phyloP scores from a whole-genome alignment of 2,797 vertebrate species.

The Eospalax fontanierii region DNA sequence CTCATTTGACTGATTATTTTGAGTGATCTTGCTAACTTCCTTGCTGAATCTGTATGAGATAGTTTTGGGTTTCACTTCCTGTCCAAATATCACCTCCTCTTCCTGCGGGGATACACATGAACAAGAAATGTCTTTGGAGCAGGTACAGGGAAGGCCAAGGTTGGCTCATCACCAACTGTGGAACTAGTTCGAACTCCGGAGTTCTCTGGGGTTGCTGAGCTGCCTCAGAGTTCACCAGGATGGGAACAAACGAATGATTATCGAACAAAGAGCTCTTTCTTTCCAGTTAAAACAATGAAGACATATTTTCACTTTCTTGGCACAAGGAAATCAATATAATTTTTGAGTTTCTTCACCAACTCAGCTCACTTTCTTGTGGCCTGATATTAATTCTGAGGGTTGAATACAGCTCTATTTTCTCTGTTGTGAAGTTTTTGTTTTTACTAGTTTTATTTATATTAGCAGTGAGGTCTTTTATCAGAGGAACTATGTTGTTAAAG shows the following conservation, averaged over 20 bases:
- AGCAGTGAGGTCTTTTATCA: slow-evolving; percentile 15
- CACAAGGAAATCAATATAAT: slow-evolving; percentile 29
- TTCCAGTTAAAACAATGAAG: slow-evolving; percentile 72
- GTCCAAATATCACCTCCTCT: background rate
- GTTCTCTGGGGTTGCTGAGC: slow-evolving; percentile 12
- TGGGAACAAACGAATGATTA: slow-evolving; percentile 70
- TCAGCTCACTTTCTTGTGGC: background rate
- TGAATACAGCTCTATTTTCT: slow-evolving; percentile 38
- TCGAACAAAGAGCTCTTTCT: slow-evolving; percentile 65
- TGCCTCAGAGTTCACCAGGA: slow-evolving; percentile 37
- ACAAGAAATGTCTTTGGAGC: background rate
- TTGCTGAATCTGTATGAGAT: fast-evolving
- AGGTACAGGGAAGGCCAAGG: background rate
- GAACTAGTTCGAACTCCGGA: background rate
- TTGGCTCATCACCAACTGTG: too few relatives aligned
- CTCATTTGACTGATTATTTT: background rate
- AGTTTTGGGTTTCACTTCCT: background rate
- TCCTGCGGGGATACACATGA: background rate
- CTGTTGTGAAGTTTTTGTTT: slow-evolving; percentile 50
- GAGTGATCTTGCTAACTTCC: background rate
- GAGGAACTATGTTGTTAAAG: background rate
- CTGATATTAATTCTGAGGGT: slow-evolving; percentile 15
- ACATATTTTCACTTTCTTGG: slow-evolving; percentile 62
- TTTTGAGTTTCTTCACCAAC: slow-evolving; percentile 45
- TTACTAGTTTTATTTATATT: slow-evolving; percentile 28